These are phyloP conservation scores for Caenorhabditis uteleia DNA, from an alignment of 2,888 invertebrate species.

Conservation along the genomic window DNA sequence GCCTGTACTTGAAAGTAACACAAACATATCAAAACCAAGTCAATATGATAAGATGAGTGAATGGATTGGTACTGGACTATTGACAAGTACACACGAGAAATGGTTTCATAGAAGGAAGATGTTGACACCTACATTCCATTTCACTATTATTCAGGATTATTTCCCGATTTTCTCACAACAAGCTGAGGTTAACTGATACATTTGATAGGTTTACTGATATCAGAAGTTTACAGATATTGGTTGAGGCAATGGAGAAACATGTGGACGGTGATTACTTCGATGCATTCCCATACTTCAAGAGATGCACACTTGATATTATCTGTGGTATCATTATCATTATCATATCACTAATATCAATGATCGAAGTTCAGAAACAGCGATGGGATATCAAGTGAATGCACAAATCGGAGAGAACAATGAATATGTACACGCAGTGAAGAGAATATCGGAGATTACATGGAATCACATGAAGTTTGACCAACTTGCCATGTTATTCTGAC, in stretches of 20 bases:
- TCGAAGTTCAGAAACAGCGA: slow-evolving; percentile 60
- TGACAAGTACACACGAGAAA: slow-evolving; percentile 72
- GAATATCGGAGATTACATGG: slow-evolving; percentile 54
- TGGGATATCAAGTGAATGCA: slow-evolving; percentile 59
- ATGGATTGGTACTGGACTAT: slow-evolving; percentile 73
- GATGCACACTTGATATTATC: slow-evolving; percentile 73
- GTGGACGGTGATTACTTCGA: slow-evolving; percentile 69
- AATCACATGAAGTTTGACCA: slow-evolving; percentile 69
- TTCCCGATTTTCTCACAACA: slow-evolving; percentile 45
- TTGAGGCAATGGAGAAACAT: slow-evolving; percentile 67
- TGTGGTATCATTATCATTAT: slow-evolving; percentile 49
- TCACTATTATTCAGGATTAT: slow-evolving; percentile 72
- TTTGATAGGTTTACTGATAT: neutral
- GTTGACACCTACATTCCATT: slow-evolving; percentile 74
- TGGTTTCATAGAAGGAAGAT: slow-evolving; percentile 72
- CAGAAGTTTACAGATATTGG: slow-evolving; percentile 62
- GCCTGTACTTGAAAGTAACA: slow-evolving; percentile 45
- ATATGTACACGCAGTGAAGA: slow-evolving; percentile 56
- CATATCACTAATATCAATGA: neutral
- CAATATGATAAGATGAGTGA: slow-evolving; percentile 71
- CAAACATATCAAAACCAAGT: slow-evolving; percentile 69
- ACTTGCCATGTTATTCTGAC: slow-evolving; percentile 30
- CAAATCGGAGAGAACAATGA: slow-evolving; percentile 53
- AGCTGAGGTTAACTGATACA: slow-evolving; percentile 16
- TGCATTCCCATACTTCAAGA: slow-evolving; percentile 72